These are phyloP conservation scores for Varecia variegata DNA, from an alignment of 2,797 vertebrate genomes.

Conservation along the genomic window DNA sequence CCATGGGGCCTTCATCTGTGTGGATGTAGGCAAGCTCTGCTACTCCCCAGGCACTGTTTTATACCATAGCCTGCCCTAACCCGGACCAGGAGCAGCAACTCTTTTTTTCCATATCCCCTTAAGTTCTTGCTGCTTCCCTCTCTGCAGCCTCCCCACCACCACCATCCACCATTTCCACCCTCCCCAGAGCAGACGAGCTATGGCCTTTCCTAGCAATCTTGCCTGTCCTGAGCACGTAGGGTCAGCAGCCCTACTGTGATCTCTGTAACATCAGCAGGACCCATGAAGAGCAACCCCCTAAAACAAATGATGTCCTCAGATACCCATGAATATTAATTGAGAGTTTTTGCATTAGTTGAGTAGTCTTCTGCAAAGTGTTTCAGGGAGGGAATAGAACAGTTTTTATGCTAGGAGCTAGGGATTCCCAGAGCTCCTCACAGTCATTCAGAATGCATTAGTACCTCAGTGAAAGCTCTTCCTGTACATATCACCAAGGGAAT, in stretches of 20 bases:
- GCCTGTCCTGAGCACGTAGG: not conserved
- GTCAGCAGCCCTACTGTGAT: not conserved
- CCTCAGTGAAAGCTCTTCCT: not conserved
- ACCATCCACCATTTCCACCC: not conserved
- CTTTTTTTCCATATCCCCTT: not conserved
- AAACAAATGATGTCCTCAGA: not conserved
- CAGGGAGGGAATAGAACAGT: not conserved
- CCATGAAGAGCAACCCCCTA: not conserved
- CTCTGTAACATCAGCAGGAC: not conserved
- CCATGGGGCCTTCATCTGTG: not conserved
- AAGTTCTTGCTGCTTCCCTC: not conserved
- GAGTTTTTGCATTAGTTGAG: not conserved
- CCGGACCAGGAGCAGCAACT: not conserved
- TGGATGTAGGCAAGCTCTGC: not conserved
- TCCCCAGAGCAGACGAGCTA: not conserved
- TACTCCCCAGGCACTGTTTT: not conserved
- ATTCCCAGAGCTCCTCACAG: not conserved
- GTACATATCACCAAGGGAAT: not conserved
- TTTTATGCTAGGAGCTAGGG: constrained; percentile 3
- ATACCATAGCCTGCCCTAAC: not conserved
- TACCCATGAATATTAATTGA: not conserved
- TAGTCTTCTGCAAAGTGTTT: constrained; percentile 4
- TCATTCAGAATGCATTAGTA: constrained; percentile 41
- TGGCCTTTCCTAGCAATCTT: not conserved
- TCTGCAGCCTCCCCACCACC: not conserved